phyloP scores from a whole-genome alignment of 2,888 invertebrate genomes.

The Oconnorella tubifera region DNA sequence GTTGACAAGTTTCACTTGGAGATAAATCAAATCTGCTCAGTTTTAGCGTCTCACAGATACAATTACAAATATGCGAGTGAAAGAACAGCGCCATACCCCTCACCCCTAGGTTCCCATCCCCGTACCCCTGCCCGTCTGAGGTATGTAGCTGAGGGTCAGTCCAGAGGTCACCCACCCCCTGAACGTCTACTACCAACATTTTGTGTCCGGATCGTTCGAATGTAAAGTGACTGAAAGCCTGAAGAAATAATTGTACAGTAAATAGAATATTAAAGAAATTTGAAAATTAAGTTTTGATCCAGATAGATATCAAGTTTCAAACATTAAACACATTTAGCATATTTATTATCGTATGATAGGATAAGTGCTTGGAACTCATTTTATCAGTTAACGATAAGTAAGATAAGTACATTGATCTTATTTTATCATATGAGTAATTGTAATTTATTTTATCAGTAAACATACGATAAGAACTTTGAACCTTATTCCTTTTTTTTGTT shows the following conservation, averaged over 20 bases:
- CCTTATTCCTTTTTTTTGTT: no score
- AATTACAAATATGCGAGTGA: slow-evolving; percentile 62
- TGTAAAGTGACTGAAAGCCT: slow-evolving; percentile 64
- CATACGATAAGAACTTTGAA: no score
- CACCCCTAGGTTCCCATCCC: slow-evolving; percentile 62
- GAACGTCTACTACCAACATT: slow-evolving; percentile 62
- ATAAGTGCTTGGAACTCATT: no score
- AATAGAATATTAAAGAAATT: background rate
- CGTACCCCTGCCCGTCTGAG: slow-evolving; percentile 58
- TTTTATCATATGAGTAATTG: no score
- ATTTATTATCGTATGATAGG: no score
- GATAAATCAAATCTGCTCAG: slow-evolving; percentile 61
- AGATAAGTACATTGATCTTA: no score
- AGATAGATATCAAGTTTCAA: background rate
- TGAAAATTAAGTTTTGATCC: background rate
- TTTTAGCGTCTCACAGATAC: slow-evolving; percentile 59
- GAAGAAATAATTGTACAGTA: slow-evolving; percentile 21
- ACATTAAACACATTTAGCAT: background rate
- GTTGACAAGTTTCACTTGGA: slow-evolving; percentile 44
- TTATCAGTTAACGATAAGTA: no score
- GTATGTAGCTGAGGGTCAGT: slow-evolving; percentile 64
- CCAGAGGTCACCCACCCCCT: slow-evolving; percentile 63
- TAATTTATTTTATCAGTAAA: no score
- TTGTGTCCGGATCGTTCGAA: slow-evolving; percentile 64
- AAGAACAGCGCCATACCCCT: slow-evolving; percentile 64